Evolutionary conservation across 2,113 vertebrate genomes (phyloP).

Genomic region (Atractosteus spatula): DNA sequence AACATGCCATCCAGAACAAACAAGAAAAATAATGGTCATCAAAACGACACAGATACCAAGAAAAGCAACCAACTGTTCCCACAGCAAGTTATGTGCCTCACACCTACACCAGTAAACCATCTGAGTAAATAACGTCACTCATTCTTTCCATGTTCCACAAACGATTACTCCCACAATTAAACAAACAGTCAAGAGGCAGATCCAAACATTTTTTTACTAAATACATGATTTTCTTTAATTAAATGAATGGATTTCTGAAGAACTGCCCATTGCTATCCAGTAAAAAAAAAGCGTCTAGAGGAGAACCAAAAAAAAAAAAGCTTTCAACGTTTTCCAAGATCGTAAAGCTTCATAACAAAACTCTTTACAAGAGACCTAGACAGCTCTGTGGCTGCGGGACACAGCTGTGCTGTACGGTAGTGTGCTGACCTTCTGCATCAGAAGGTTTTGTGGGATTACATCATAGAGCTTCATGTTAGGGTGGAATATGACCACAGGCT

Average conservation of each 20-base stretch:
- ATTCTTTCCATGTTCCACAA: constrained; percentile 90
- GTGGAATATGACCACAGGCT: constrained; percentile 53
- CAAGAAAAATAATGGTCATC: constrained; percentile 85
- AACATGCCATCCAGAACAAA: constrained; percentile 96
- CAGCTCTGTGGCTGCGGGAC: constrained; percentile 24
- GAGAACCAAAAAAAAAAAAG: constrained; percentile 26
- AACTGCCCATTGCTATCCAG: neutral
- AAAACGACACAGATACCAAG: constrained; percentile 85
- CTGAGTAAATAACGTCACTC: constrained; percentile 94
- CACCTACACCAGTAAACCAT: constrained; percentile 93
- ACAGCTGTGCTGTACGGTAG: constrained; percentile 37
- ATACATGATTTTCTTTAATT: constrained; percentile 12
- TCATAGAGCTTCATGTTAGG: constrained; percentile 38
- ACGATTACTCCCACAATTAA: constrained; percentile 90
- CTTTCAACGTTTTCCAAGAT: constrained; percentile 13
- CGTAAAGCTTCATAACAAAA: constrained; percentile 33
- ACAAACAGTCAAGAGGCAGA: constrained; percentile 82
- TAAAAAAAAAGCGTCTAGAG: neutral
- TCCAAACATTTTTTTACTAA: constrained; percentile 59
- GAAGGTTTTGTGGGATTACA: constrained; percentile 49
- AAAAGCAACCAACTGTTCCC: constrained; percentile 88
- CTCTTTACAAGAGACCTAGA: constrained; percentile 22
- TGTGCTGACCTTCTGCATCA: constrained; percentile 48
- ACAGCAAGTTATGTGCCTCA: constrained; percentile 82
- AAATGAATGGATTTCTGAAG: constrained; percentile 21